A percentile compares a stretch with the other conserved stretches of the same genome.
Evolutionary conservation across 2,888 invertebrate genomes (phyloP).

Genomic region (Aethes cnicana): DNA sequence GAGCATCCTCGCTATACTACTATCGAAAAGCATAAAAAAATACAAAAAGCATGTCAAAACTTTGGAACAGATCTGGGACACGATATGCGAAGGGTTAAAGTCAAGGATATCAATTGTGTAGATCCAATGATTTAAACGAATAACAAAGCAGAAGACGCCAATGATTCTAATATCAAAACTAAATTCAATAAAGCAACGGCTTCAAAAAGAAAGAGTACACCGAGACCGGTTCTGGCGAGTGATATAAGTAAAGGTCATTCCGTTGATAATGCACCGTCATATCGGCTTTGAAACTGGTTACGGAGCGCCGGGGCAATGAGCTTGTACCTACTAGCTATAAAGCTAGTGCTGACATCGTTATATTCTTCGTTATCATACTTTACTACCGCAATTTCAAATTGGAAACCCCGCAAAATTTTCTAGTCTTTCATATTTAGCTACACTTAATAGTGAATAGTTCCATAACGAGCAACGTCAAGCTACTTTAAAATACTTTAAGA

Average conservation of each 20-base stretch:
- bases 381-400: no score
- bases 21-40: no score
- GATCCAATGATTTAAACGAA: background rate
- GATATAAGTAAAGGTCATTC: conserved; percentile 53
- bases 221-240: conserved; percentile 46
- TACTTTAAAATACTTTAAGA: background rate
- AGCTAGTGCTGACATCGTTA: conserved; percentile 21
- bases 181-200: conserved; percentile 21
- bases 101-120: conserved; percentile 2
- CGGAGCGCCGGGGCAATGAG: conserved; percentile 1
- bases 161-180: conserved; percentile 8
- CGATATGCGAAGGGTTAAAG: no score
- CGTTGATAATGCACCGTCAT: conserved; percentile 39
- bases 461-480: background rate
- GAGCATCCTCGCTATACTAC: no score
- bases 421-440: no score
- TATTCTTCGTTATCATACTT: no score
- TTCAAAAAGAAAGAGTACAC: conserved; percentile 25
- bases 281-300: conserved; percentile 24
- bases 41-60: no score
- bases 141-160: background rate
- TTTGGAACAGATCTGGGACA: no score
- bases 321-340: conserved; percentile 3
- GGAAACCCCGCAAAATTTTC: no score
- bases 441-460: no score